A percentile compares a stretch with the other conserved stretches of the same genome.
Conservation (phyloP, 2,113 vertebrate species). For the Colossoma macropomum region DNA sequence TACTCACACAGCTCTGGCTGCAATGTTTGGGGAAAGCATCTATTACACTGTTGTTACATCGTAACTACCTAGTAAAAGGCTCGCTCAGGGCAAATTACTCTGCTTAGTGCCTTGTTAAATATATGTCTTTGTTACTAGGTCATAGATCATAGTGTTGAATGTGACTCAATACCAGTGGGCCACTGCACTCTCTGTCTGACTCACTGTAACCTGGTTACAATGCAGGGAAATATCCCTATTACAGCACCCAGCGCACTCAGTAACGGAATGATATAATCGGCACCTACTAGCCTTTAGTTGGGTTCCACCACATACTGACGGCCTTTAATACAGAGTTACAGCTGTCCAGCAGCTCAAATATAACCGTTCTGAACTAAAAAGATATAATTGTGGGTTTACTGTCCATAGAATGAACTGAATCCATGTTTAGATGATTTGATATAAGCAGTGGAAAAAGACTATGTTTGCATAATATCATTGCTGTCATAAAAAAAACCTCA, state of each 20-base stretch:
- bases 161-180: constrained; percentile 23
- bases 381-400: background rate
- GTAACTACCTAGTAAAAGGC: constrained; percentile 23
- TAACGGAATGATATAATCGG: constrained; percentile 34
- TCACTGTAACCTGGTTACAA: constrained; percentile 35
- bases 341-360: constrained; percentile 30
- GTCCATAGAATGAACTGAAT: background rate
- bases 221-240: constrained; percentile 28
- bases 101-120: constrained; percentile 22
- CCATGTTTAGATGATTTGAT: constrained; percentile 21
- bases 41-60: constrained; percentile 37
- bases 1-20: no score
- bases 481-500: no score
- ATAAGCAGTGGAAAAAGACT: constrained; percentile 35
- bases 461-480: background rate
- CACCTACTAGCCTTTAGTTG: constrained; percentile 33
- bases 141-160: constrained; percentile 40
- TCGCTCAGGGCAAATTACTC: background rate
- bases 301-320: constrained; percentile 38
- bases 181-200: constrained; percentile 23
- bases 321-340: constrained; percentile 30
- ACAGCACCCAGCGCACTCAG: constrained; percentile 26
- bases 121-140: constrained; percentile 22
- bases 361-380: constrained; percentile 19
- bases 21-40: background rate